Percentiles rank a stretch among this genome's conserved stretches.
Conservation (phyloP, 2,888 invertebrate genomes). For the Teinopalpus imperialis region DNA sequence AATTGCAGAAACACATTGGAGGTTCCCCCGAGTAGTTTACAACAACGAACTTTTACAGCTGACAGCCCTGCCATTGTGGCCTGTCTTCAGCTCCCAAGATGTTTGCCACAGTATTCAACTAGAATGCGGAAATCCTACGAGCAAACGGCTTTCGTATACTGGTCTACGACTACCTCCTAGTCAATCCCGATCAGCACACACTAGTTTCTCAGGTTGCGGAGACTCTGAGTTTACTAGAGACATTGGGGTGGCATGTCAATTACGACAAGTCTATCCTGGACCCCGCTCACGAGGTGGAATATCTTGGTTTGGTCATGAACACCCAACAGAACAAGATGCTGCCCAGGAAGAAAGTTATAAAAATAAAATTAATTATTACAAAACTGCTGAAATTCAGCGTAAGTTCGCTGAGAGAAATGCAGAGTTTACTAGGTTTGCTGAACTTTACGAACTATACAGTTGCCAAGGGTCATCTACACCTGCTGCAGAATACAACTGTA, state of each 20-base stretch:
- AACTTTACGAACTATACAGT: too few relatives aligned
- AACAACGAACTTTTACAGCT: neutral
- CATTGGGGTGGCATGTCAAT: conserved; percentile 30
- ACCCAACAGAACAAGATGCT: conserved; percentile 1
- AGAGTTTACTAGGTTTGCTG: too few relatives aligned
- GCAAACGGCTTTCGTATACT: too few relatives aligned
- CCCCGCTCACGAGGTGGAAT: conserved; percentile 27
- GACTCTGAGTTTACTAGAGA: neutral
- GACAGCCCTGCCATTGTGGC: conserved; percentile 31
- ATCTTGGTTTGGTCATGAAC: conserved; percentile 25
- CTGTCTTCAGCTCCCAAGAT: conserved; percentile 32
- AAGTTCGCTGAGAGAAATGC: too few relatives aligned
- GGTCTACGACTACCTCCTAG: conserved; percentile 37
- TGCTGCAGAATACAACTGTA: too few relatives aligned
- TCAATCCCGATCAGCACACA: conserved; percentile 4
- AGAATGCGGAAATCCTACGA: conserved; percentile 33
- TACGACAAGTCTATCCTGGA: conserved; percentile 23
- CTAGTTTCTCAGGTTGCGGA: neutral
- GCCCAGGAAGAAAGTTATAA: conserved; percentile 4
- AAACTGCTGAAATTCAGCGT: neutral
- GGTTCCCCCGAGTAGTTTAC: neutral
- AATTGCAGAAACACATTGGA: conserved; percentile 1
- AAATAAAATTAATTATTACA: conserved; percentile 3
- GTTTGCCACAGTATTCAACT: conserved; percentile 35
- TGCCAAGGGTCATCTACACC: too few relatives aligned